Conservation (phyloP, 2,113 vertebrate genomes). For the Campylomormyrus tamandua region DNA sequence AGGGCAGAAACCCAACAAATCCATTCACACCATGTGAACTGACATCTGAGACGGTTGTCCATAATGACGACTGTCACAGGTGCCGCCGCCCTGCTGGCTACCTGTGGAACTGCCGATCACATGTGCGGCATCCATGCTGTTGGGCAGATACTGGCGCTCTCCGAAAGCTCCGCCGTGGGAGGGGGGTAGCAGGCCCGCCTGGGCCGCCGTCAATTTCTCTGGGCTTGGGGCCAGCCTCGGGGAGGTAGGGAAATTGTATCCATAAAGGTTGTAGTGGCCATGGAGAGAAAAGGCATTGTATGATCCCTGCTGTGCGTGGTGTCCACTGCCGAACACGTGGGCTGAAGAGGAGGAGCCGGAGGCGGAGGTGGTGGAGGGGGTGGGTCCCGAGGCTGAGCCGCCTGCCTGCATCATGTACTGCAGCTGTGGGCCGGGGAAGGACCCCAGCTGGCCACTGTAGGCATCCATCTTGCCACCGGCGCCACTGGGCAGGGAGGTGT, state of each 20-base stretch:
- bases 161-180: constrained; percentile 83
- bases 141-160: constrained; percentile 91
- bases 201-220: constrained; percentile 72
- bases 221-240: constrained; percentile 85
- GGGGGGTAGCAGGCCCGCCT: constrained; percentile 41
- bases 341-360: constrained; percentile 75
- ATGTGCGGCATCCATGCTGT: constrained; percentile 90
- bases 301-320: constrained; percentile 94
- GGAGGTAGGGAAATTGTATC: constrained; percentile 95
- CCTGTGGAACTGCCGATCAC: constrained; percentile 76
- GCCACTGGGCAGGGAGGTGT: constrained; percentile 40
- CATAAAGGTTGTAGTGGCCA: constrained; percentile 95
- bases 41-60: constrained; percentile 92
- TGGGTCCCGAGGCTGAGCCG: constrained; percentile 64
- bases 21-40: constrained; percentile 90
- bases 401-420: constrained; percentile 97
- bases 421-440: constrained; percentile 88
- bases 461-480: constrained; percentile 86
- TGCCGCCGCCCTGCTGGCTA: constrained; percentile 70
- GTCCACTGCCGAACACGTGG: constrained; percentile 80
- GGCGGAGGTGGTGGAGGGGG: constrained; percentile 70
- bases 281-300: constrained; percentile 98
- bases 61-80: constrained; percentile 90
- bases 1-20: background rate
- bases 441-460: constrained; percentile 80